Evolutionary conservation across 2,888 invertebrate genomes (phyloP), one percentile per base, ranked within the genome.

Genomic region (Aplocera efformata): DNA sequence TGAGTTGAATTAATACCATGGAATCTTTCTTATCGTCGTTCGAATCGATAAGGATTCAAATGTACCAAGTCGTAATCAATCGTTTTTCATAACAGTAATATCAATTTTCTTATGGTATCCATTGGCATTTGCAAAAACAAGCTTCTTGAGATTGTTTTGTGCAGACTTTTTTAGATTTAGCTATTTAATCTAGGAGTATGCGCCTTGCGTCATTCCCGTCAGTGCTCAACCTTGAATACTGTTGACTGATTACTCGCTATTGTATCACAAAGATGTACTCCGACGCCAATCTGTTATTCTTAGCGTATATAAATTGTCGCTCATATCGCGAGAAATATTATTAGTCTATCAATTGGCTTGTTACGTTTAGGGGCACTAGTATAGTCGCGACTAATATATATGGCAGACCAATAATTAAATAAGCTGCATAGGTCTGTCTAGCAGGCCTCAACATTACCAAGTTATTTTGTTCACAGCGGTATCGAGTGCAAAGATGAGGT

Each of bases 401-500:
- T 58, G 57, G 62, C 63, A 65, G 68, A 70, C 43, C 39, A 51
- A 35, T 32, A 51, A 41, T 44, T 44, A 44, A 48, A 36, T 48
- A 45, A 36, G 47, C 43, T 49, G 47, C 45, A 35, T 37, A 30
- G 47, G 46, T 39, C 39, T 54, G 61, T 56, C 53, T 56, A 35
- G 38, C 48, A 59, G 63, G 60, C 63, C 53, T 50, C 10, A 59
- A 65, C 69, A 63, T 71, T 67, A 64, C 59, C 57, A 65, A 67
- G 78, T 85, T 48, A 58, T 69, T 40, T 63, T 81, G 75, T 81
- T 58, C 88, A 58, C 90, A 94, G 94, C 90, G 94, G 92, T 77
- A 90, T 94, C 84, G 94, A 94, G 90, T 91, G 91, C 89, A 90
- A 91, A 86, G 90, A 93, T 90, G 93, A 94, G 82, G 91, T 94